Evolutionary conservation across 2,113 vertebrate genomes (phyloP), one percentile per base, ranked within the genome.

Genomic region (Eira barbara): DNA sequence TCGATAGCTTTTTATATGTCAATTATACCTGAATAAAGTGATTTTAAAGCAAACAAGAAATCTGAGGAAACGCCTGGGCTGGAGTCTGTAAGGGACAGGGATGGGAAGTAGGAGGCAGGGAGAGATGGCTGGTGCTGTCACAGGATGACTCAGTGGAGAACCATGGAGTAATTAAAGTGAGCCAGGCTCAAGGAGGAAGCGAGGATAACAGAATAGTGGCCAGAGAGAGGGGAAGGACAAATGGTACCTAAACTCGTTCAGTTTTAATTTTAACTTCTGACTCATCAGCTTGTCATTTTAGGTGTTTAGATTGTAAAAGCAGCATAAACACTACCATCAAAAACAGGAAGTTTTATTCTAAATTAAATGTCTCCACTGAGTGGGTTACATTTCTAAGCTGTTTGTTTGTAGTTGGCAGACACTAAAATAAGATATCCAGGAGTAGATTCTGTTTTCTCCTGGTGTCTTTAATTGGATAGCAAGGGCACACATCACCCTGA

Each of bases 381-480:
- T 49, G 88, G 87, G 45, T 95, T 85, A 82, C 65, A 57, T 95
- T 95, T 94, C 76, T 78, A 55, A 94, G 78, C 85, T 94, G 36
- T 95, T 96, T 89, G 34, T 98, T 95, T 93, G 76, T 74, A 97
- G 59, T 61, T 67, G 57, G 83, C 82, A 97, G 52, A 94, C 15
- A n/a, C 73, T 95, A 93, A 98, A 96, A 93, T 73, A 78, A 93
- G 81, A 78, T 29, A 45, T 31, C 42, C 31, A 59, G 11, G 57
- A 69, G 63, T 52, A 65, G n/a, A 86, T 79, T 95, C 61, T 95
- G 29, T 88, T 96, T 91, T 52, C 25, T 88, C 12, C 20, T 31
- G 29, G 45, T 91, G 78, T 89, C 80, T 97, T 88, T 94, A 93
- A 94, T 91, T 59, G 81, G 59, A 59, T n/a, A 71, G 36, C 57